A percentile compares a stretch with the other conserved stretches of the same genome.
phyloP scores from a whole-genome alignment of 2,888 invertebrate species.

The Platycheirus albimanus region DNA sequence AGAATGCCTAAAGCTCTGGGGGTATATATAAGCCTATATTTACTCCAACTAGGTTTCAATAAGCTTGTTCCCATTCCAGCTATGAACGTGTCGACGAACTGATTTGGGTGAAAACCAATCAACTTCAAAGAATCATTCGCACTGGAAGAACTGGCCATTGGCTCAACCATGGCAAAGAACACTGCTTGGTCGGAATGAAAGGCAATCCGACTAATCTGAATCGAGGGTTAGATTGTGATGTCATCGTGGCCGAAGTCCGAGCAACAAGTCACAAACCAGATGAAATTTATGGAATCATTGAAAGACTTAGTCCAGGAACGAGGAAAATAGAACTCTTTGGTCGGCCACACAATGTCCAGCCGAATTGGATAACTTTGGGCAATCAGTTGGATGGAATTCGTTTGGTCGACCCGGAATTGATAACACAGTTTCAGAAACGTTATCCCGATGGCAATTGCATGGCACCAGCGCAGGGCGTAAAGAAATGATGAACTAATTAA shows the following conservation, averaged over 20 bases:
- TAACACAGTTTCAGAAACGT: conserved; percentile 93
- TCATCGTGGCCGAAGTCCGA: conserved; percentile 98
- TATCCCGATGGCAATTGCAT: conserved; percentile 93
- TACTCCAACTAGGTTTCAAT: not conserved
- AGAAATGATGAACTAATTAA: conserved; percentile 56
- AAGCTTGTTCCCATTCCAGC: conserved; percentile 67
- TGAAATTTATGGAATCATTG: conserved; percentile 99
- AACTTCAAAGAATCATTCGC: conserved; percentile 96
- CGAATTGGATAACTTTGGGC: conserved; percentile 98
- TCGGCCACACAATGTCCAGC: conserved; percentile 98
- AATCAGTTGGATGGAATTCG: conserved; percentile 98
- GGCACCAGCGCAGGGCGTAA: conserved; percentile 79
- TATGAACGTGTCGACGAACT: conserved; percentile 98
- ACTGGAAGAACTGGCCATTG: conserved; percentile 99
- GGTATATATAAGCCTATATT: conserved; percentile 80
- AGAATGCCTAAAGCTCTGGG: conserved; percentile 98
- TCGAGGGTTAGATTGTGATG: conserved; percentile 97
- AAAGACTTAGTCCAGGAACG: conserved; percentile 97
- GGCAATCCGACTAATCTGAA: conserved; percentile 95
- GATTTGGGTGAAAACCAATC: conserved; percentile 99
- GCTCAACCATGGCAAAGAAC: conserved; percentile 99
- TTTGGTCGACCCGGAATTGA: conserved; percentile 95
- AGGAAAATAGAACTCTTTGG: conserved; percentile 99
- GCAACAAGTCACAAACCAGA: conserved; percentile 99
- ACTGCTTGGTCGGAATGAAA: conserved; percentile 98